Evolutionary conservation across 2,113 vertebrate genomes (phyloP).

Genomic region (Recurvirostra avosetta): DNA sequence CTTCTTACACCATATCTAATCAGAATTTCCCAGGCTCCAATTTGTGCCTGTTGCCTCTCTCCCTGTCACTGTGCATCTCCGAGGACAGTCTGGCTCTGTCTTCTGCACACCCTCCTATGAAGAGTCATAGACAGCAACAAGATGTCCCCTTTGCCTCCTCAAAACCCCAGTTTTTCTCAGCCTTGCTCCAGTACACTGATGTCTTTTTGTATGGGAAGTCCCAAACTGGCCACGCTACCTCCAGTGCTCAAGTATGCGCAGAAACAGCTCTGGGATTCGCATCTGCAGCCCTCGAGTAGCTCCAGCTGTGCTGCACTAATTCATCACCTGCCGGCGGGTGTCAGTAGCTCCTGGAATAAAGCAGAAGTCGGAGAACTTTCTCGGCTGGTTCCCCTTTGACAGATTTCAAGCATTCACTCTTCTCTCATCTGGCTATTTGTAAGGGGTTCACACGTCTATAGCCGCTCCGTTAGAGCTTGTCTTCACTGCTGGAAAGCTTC

Average conservation of each 20-base stretch:
- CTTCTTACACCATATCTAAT: not conserved
- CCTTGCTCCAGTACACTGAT: not conserved
- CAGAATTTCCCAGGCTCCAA: not conserved
- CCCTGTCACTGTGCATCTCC: not conserved
- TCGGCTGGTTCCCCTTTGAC: not conserved
- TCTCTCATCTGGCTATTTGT: conserved; percentile 28
- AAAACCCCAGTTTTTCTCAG: not conserved
- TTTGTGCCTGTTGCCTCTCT: not conserved
- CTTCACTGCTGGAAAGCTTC: conserved; percentile 54
- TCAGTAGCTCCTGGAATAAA: conserved; percentile 24
- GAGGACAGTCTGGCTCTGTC: not conserved
- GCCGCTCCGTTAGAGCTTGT: not conserved
- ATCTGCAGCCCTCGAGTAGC: not conserved
- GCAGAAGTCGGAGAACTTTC: not conserved
- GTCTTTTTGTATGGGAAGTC: not conserved
- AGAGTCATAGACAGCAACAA: not conserved
- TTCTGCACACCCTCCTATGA: not conserved
- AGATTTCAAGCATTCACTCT: not conserved
- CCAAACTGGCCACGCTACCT: not conserved
- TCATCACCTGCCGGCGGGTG: not conserved
- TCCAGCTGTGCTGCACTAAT: conserved; percentile 15
- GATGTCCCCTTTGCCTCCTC: not conserved
- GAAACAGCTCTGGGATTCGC: not conserved
- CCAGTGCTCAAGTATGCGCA: accelerated
- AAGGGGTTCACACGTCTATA: not conserved